Percentiles rank a stretch among this genome's conserved stretches.
Conservation (phyloP, 1,140 invertebrate species). For the Brachionus rotundiformis region DNA sequence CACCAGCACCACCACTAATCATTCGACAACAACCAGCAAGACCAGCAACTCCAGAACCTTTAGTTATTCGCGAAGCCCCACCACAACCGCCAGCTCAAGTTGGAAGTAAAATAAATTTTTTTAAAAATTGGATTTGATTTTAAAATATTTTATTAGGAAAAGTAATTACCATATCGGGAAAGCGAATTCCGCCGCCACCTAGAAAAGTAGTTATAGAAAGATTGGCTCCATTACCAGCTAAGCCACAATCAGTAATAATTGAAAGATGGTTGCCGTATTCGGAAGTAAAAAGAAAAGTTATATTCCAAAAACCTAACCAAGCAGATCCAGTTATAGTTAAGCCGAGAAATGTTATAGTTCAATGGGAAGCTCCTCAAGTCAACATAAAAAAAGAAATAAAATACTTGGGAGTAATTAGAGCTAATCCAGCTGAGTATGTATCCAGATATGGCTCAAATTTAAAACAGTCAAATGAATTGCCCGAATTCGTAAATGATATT, state of each 20-base stretch:
- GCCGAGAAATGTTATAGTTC: constrained; percentile 38
- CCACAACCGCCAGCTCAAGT: neutral
- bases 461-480: constrained; percentile 23
- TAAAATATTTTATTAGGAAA: neutral
- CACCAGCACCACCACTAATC: neutral
- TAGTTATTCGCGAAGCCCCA: neutral
- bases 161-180: neutral
- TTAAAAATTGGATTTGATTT: neutral
- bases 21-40: neutral
- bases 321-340: neutral
- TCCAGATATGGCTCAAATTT: constrained; percentile 10
- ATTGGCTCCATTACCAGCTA: constrained; percentile 9
- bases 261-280: constrained; percentile 39
- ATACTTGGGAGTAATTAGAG: constrained; percentile 36
- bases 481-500: constrained; percentile 13
- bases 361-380: constrained; percentile 37
- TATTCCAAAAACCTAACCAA: neutral
- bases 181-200: constrained; percentile 9
- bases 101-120: neutral
- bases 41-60: neutral
- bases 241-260: constrained; percentile 12
- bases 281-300: constrained; percentile 19
- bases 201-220: constrained; percentile 31
- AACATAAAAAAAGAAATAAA: constrained; percentile 26
- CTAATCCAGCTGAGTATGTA: constrained; percentile 21